A percentile compares a stretch with the other conserved stretches of the same genome.
These are phyloP conservation scores for Nyctibius bracteatus DNA, from an alignment of 2,113 vertebrate genomes.

Conservation along the genomic window DNA sequence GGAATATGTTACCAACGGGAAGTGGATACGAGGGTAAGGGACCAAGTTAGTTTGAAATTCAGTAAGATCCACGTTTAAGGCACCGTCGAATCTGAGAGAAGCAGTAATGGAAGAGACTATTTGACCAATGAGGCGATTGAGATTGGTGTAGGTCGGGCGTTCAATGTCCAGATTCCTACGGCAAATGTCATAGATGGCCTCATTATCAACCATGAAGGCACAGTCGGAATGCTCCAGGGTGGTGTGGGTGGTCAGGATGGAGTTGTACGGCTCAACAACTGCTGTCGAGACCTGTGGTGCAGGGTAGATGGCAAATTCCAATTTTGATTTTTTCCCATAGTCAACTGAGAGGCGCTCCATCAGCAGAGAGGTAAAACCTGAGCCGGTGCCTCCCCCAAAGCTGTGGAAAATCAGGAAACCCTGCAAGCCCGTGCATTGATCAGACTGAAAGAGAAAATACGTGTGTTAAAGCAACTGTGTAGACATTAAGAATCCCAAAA, in stretches of 20 bases:
- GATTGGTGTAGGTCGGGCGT: conserved; percentile 81
- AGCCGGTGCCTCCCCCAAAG: conserved; percentile 86
- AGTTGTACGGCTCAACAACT: conserved; percentile 88
- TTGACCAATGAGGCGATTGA: conserved; percentile 85
- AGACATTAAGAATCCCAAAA: neutral
- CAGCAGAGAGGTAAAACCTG: conserved; percentile 86
- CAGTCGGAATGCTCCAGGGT: conserved; percentile 87
- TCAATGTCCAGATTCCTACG: conserved; percentile 83
- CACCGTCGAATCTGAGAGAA: conserved; percentile 83
- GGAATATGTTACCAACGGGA: conserved; percentile 82
- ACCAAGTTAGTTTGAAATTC: conserved; percentile 90
- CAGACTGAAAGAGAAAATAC: conserved; percentile 69
- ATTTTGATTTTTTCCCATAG: conserved; percentile 87
- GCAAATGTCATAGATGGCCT: conserved; percentile 89
- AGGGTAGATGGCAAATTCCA: conserved; percentile 87
- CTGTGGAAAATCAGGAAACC: conserved; percentile 89
- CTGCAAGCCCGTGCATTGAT: conserved; percentile 85
- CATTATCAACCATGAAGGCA: conserved; percentile 89
- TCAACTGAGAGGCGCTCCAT: conserved; percentile 86
- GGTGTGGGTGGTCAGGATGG: conserved; percentile 88
- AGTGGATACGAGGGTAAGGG: conserved; percentile 86
- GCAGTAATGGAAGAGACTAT: conserved; percentile 88
- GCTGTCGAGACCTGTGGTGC: conserved; percentile 81
- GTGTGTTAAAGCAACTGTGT: neutral
- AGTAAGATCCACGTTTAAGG: conserved; percentile 84